phyloP scores from a whole-genome alignment of 2,797 vertebrate species.

The Bufotes viridis region DNA sequence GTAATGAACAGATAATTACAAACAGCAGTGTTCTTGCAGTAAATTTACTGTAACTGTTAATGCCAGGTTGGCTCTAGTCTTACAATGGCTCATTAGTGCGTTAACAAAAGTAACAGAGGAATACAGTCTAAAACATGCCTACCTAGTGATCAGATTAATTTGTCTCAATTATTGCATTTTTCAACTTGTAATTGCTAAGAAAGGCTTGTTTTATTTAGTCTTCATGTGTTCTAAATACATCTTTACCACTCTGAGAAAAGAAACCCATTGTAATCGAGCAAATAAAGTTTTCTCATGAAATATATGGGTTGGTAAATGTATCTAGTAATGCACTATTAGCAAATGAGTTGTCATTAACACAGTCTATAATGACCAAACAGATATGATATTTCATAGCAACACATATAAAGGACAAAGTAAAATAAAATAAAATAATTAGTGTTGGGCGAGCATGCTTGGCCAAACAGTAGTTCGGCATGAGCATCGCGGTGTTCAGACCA shows the following conservation, averaged over 20 bases:
- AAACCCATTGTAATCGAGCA: not conserved
- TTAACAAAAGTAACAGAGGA: constrained; percentile 78
- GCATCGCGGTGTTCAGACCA: too few species aligned
- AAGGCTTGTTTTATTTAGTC: constrained; percentile 66
- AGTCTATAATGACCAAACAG: not conserved
- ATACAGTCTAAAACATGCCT: constrained; percentile 68
- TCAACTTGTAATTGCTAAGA: constrained; percentile 67
- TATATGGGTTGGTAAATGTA: not conserved
- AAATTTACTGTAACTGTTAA: constrained; percentile 80
- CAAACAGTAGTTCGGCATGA: too few species aligned
- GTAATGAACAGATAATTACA: constrained; percentile 87
- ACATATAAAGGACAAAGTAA: not conserved
- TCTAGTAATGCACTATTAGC: not conserved
- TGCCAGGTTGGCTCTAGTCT: constrained; percentile 77
- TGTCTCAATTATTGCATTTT: constrained; percentile 68
- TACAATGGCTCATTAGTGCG: constrained; percentile 81
- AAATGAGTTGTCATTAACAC: not conserved
- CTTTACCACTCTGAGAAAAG: not conserved
- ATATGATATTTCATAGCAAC: not conserved
- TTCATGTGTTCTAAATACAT: constrained; percentile 16
- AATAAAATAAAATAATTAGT: not conserved
- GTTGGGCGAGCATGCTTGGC: too few species aligned
- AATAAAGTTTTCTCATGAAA: not conserved
- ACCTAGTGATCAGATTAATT: constrained; percentile 65
- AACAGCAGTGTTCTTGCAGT: constrained; percentile 80